phyloP scores from a whole-genome alignment of 2,113 vertebrate species.

The Eurystomus gularis region DNA sequence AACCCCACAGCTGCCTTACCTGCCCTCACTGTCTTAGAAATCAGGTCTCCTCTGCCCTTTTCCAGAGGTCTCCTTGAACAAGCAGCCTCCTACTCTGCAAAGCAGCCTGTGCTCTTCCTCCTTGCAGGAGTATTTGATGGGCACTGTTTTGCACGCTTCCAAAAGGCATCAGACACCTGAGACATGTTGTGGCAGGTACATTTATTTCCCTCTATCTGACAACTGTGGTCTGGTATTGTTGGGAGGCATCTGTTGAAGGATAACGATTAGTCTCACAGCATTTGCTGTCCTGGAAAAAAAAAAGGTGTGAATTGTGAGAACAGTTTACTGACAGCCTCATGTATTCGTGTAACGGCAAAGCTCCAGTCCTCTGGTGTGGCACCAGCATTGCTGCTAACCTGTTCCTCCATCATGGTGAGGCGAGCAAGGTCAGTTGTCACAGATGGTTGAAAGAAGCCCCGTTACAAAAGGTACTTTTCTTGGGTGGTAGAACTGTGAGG shows the following conservation, averaged over 20 bases:
- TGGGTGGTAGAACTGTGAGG: not conserved
- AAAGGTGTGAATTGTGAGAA: not conserved
- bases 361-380: not conserved
- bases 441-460: not conserved
- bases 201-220: not conserved
- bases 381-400: not conserved
- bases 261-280: not conserved
- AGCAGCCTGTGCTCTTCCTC: not conserved
- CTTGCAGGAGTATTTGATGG: not conserved
- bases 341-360: not conserved
- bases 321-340: not conserved
- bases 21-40: not conserved
- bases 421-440: not conserved
- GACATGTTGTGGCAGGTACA: not conserved
- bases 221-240: not conserved
- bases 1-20: not conserved
- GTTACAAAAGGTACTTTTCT: not conserved
- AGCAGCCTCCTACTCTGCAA: not conserved
- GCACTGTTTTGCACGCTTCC: not conserved
- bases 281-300: not conserved
- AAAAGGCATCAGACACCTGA: slow-evolving; percentile 12
- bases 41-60: not conserved
- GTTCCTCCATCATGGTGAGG: not conserved
- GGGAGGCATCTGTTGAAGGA: not conserved
- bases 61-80: not conserved